Percentiles rank a stretch among this genome's conserved stretches.
Conservation (phyloP, 2,113 vertebrate species). For the Tretioscincus oriximinensis region DNA sequence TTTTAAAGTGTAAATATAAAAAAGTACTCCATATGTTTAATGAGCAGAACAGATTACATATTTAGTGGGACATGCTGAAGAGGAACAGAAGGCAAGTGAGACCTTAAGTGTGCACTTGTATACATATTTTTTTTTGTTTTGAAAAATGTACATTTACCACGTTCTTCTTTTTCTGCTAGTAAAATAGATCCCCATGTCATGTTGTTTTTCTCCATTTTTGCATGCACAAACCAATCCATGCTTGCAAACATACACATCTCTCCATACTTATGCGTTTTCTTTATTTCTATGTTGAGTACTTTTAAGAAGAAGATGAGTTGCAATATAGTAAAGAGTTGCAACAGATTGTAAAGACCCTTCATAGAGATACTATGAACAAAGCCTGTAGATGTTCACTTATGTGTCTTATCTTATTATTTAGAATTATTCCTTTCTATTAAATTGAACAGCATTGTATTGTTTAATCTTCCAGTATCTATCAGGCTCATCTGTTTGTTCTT, state of each 20-base stretch:
- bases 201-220: background rate
- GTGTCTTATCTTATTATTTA: background rate
- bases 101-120: background rate
- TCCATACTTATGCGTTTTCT: background rate
- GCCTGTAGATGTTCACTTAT: background rate
- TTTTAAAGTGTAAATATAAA: background rate
- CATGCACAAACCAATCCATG: too few species aligned
- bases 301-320: background rate
- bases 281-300: background rate
- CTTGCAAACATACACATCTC: too few species aligned
- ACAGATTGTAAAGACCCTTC: background rate
- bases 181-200: constrained; percentile 13
- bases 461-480: constrained; percentile 17
- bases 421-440: constrained; percentile 25
- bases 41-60: constrained; percentile 2
- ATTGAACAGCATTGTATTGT: background rate
- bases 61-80: constrained; percentile 1
- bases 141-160: background rate
- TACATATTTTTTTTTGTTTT: background rate
- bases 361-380: background rate
- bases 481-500: constrained; percentile 4
- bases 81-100: constrained; percentile 18
- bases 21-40: background rate
- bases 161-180: background rate
- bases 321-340: background rate